phyloP scores from a whole-genome alignment of 1,140 invertebrate species.

The Zaprionus taronus region DNA sequence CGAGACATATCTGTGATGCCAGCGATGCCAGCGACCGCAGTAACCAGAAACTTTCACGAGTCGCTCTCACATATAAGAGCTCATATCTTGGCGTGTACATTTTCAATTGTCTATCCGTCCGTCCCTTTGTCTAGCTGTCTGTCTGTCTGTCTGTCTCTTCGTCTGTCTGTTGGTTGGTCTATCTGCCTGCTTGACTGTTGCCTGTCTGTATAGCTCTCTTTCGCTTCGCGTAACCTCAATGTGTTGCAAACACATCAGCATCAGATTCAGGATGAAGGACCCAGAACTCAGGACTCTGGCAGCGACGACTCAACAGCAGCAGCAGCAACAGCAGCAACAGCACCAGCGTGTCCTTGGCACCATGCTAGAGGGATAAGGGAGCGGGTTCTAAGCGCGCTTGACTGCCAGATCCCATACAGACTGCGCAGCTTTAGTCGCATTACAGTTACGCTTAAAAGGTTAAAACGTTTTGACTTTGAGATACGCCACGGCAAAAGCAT shows the following conservation, averaged over 20 bases:
- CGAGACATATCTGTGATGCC: slow-evolving; percentile 47
- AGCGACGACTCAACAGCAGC: neutral
- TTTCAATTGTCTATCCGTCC: slow-evolving; percentile 56
- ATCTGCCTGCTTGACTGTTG: slow-evolving; percentile 47
- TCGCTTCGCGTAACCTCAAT: slow-evolving; percentile 78
- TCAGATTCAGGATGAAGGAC: slow-evolving; percentile 36
- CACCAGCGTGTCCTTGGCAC: slow-evolving; percentile 62
- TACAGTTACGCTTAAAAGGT: slow-evolving; percentile 78
- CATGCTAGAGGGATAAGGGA: slow-evolving; percentile 6
- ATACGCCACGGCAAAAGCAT: slow-evolving; percentile 27
- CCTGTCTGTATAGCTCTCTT: slow-evolving; percentile 44
- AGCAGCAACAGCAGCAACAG: neutral
- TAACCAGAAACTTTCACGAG: slow-evolving; percentile 45
- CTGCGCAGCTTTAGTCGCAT: slow-evolving; percentile 71
- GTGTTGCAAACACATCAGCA: slow-evolving; percentile 71
- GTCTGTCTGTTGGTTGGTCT: slow-evolving; percentile 17
- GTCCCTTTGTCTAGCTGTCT: slow-evolving; percentile 12
- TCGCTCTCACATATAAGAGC: slow-evolving; percentile 9
- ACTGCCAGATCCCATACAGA: slow-evolving; percentile 19
- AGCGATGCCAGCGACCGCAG: slow-evolving; percentile 52
- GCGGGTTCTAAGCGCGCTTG: neutral
- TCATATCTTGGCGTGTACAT: slow-evolving; percentile 52
- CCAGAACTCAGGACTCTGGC: slow-evolving; percentile 22
- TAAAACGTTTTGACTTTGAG: slow-evolving; percentile 79
- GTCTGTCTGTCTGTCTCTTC: slow-evolving; percentile 27